A percentile compares a stretch with the other conserved stretches of the same genome.
phyloP scores from a whole-genome alignment of 1,140 invertebrate species.

The Bombus sylvicola region DNA sequence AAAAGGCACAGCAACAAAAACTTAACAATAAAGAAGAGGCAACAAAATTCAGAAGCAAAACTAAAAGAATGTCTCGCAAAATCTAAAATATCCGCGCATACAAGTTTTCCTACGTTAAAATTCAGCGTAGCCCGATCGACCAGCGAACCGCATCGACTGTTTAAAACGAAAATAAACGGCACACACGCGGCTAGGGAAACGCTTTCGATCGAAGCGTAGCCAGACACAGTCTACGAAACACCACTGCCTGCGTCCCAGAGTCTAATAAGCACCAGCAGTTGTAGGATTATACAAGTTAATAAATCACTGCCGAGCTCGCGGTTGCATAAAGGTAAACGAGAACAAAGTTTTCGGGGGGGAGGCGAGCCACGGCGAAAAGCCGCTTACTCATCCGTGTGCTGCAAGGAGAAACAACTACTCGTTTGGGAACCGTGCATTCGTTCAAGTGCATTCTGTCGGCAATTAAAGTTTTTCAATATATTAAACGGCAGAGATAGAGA shows the following conservation, averaged over 20 bases:
- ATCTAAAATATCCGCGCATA: too few species aligned
- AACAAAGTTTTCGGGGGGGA: slow-evolving; percentile 4
- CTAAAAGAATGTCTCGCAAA: too few species aligned
- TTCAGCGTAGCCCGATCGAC: background rate
- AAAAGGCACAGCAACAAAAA: too few species aligned
- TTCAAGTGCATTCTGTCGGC: slow-evolving; percentile 41
- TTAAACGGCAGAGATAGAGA: slow-evolving; percentile 32
- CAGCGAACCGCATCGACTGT: background rate
- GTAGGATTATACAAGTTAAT: slow-evolving; percentile 1
- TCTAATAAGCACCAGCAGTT: background rate
- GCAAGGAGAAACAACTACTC: background rate
- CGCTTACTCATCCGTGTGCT: slow-evolving; percentile 11
- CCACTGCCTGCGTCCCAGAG: too few species aligned
- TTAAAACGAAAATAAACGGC: background rate
- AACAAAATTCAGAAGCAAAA: too few species aligned
- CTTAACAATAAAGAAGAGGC: too few species aligned
- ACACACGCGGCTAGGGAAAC: background rate
- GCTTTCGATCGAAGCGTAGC: background rate
- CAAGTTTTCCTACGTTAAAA: background rate
- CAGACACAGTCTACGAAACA: background rate
- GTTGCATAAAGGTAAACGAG: slow-evolving; percentile 9
- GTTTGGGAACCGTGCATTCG: background rate
- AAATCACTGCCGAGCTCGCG: slow-evolving; percentile 18
- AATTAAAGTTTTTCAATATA: slow-evolving; percentile 62
- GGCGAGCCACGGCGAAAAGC: background rate